Base-by-base conservation (phyloP, 1,140 invertebrate species). In the Brachionus plicatilis region DNA sequence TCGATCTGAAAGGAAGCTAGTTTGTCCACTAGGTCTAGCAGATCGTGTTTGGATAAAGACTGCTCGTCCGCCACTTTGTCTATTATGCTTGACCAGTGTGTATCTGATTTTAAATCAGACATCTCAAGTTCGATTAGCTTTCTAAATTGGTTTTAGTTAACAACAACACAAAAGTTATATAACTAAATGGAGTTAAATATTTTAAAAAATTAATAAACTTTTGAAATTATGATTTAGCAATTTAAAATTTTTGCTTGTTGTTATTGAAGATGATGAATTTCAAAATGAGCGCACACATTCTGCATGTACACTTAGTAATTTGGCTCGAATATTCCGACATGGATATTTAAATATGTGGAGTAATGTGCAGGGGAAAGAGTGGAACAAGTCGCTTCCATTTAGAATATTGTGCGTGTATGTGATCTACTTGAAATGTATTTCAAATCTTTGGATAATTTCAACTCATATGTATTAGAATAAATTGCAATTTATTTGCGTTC, bases 21-120 rank as follows among this genome's bases (percentile, higher is more conserved):
- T 72, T 41, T 72, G n/a, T 43, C 20, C 17, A 72, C 33, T 43
- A 72, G 33, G 37, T n/a, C 14, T 6, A 41, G 33, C 33, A 72
- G 9, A 43, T 72, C 33, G 2, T 41, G 33, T 43, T 72, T 72
- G 14, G n/a, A 41, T 3, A 43, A 72, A 24, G n/a, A 12, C 47
- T 72, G 29, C 41, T 37, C 33, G 5, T 68, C 11, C 1, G 27
- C 14, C 33, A 68, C 43, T 17, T 17, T 17, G 37, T 72, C 8
- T 7, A 72, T 24, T 43, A 43, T 72, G 33, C 33, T n/a, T 9
- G 37, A 17, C 68, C 68, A 72, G 1, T 43, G 9, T 37, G 29
- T 72, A 72, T 72, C 68, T 72, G 68, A 72, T 72, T 72, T 43
- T 11, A 43, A 17, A 72, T 72, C 68, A 72, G 68, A 72, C 68